Conservation (phyloP, 2,888 invertebrate species). For the Apodemia mormo region DNA sequence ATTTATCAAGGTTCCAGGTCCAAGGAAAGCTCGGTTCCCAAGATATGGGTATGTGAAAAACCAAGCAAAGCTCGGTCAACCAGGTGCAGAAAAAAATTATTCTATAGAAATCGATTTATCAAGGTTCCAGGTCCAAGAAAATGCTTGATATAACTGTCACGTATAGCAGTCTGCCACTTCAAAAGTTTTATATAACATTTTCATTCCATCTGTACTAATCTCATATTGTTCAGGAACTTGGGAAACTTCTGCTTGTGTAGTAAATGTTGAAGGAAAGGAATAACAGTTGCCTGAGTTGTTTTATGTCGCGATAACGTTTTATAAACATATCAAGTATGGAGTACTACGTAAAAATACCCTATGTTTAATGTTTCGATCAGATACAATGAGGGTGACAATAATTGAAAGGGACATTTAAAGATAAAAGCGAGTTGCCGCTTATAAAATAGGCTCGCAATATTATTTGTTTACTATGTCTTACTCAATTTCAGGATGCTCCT, state of each 20-base stretch:
- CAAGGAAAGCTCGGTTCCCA: no score
- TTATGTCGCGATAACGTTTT: not conserved
- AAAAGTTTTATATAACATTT: constrained; percentile 11
- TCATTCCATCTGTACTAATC: not conserved
- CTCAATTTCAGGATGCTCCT: no score
- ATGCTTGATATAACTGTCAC: not conserved
- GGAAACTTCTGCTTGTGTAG: not conserved
- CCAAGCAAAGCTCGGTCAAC: no score
- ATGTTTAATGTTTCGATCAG: not conserved
- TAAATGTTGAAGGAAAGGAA: not conserved
- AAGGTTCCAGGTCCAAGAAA: no score
- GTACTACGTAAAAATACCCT: not conserved
- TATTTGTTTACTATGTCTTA: no score
- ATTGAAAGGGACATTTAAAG: no score
- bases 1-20: no score
- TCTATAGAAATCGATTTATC: no score
- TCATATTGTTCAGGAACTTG: constrained; percentile 2
- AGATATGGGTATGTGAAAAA: no score
- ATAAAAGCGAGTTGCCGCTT: no score
- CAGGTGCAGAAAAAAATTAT: no score
- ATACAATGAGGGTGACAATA: not conserved
- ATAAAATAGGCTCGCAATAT: no score
- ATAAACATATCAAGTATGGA: not conserved
- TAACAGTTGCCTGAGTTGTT: not conserved
- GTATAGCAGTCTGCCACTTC: not conserved